Percentiles rank a stretch among this genome's conserved stretches.
These are phyloP conservation scores for Melanophora roralis DNA, from an alignment of 2,888 invertebrate species.

Conservation along the genomic window DNA sequence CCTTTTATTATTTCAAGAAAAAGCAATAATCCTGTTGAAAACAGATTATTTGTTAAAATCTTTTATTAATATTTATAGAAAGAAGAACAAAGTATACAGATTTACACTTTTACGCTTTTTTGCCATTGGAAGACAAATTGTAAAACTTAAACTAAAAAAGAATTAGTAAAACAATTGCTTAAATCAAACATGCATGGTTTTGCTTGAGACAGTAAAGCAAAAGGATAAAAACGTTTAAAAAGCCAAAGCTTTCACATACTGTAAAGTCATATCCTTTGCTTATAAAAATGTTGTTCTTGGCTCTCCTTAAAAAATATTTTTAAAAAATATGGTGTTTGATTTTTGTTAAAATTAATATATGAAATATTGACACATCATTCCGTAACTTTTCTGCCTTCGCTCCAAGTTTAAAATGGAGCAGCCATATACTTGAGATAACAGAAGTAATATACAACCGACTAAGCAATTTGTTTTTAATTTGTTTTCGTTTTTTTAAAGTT, in stretches of 20 bases:
- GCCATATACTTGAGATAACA: background rate
- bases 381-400: background rate
- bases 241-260: too few relatives aligned
- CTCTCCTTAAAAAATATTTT: background rate
- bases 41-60: background rate
- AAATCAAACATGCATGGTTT: conserved; percentile 34
- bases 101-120: conserved; percentile 53
- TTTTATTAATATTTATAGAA: conserved; percentile 4
- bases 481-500: background rate
- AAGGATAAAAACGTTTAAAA: conserved; percentile 5
- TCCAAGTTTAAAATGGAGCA: background rate
- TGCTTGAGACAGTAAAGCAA: background rate
- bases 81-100: background rate
- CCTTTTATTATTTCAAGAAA: conserved; percentile 1
- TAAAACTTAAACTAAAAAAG: conserved; percentile 34
- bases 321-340: too few relatives aligned
- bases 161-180: conserved; percentile 58
- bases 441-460: background rate
- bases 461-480: background rate
- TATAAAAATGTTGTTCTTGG: too few relatives aligned
- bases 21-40: background rate
- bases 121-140: conserved; percentile 23
- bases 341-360: background rate
- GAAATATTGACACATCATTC: background rate
- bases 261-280: too few relatives aligned